These are phyloP conservation scores for Falco rusticolus DNA, from an alignment of 2,797 vertebrate genomes.

Conservation along the genomic window DNA sequence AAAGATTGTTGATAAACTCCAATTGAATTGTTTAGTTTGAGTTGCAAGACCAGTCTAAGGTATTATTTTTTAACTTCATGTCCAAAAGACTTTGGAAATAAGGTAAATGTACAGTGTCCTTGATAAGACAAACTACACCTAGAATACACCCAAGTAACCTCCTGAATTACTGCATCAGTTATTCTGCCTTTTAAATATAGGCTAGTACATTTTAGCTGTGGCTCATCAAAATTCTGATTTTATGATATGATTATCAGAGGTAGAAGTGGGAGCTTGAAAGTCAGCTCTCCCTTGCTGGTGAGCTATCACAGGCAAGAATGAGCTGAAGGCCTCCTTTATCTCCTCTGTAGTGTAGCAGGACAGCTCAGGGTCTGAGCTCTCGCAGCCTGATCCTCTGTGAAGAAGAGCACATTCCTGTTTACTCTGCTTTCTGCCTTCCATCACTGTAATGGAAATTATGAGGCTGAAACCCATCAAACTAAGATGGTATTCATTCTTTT, in stretches of 20 bases:
- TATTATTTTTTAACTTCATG: neutral
- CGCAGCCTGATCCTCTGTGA: neutral
- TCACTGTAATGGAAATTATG: neutral
- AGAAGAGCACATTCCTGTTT: neutral
- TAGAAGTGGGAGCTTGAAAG: neutral
- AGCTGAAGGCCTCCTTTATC: neutral
- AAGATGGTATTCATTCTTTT: neutral
- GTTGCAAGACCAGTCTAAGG: neutral
- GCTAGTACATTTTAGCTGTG: neutral
- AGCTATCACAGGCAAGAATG: neutral
- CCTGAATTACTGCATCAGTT: neutral
- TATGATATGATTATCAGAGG: neutral
- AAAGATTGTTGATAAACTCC: neutral
- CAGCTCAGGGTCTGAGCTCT: neutral
- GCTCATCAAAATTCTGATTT: neutral
- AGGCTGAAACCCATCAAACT: neutral
- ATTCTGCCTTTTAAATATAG: neutral
- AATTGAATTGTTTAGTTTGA: neutral
- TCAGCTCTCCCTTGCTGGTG: neutral
- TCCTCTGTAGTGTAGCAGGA: neutral
- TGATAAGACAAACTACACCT: neutral
- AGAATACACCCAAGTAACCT: neutral
- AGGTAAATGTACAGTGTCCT: neutral
- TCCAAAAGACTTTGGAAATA: neutral
- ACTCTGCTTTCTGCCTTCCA: neutral